Evolutionary conservation across 2,113 vertebrate genomes (phyloP).

Genomic region (Serilophus lunatus): DNA sequence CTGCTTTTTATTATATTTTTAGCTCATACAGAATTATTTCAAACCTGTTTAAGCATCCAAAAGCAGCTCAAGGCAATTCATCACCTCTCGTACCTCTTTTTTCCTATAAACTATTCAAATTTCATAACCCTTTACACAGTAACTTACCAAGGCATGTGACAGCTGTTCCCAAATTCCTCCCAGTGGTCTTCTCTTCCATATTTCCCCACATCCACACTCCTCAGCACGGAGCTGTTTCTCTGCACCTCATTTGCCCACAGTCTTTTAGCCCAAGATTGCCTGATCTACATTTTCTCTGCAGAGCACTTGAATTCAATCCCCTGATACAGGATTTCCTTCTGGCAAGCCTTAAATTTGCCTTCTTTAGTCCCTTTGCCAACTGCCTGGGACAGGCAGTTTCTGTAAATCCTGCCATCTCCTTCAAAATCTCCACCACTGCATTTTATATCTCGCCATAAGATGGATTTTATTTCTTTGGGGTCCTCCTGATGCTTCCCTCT

Average conservation of each 20-base stretch:
- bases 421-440: background rate
- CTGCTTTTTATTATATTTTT: background rate
- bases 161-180: background rate
- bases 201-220: background rate
- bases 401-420: constrained; percentile 12
- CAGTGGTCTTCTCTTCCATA: background rate
- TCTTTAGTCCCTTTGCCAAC: constrained; percentile 19
- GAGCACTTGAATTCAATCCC: background rate
- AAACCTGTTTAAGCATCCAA: background rate
- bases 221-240: background rate
- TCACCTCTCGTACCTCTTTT: background rate
- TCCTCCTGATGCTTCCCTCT: background rate
- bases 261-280: background rate
- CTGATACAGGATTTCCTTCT: constrained; percentile 34
- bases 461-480: background rate
- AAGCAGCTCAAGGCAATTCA: background rate
- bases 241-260: background rate
- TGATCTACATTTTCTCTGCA: constrained; percentile 12
- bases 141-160: background rate
- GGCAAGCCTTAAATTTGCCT: constrained; percentile 36
- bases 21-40: background rate
- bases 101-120: background rate
- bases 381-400: background rate
- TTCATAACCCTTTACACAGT: background rate
- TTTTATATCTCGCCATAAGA: background rate